These are phyloP conservation scores for Drosophila stalkeri DNA, from an alignment of 2,888 invertebrate genomes.

Conservation along the genomic window DNA sequence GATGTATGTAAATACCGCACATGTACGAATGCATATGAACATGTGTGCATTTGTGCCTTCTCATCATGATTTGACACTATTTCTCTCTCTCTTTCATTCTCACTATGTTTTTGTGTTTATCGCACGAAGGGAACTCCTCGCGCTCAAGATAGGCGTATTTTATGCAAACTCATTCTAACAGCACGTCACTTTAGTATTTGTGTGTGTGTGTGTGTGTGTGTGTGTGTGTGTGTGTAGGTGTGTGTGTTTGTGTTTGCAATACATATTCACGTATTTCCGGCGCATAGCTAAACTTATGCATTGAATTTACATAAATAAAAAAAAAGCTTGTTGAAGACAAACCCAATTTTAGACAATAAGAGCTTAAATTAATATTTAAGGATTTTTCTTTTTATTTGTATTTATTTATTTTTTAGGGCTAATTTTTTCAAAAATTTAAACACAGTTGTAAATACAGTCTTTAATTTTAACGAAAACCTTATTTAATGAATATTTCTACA, in stretches of 20 bases:
- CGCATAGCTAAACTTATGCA: neutral
- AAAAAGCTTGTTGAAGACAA: too few relatives aligned
- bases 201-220: neutral
- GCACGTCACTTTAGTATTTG: conserved; percentile 35
- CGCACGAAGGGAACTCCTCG: conserved; percentile 57
- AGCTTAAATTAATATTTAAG: too few relatives aligned
- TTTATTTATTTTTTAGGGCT: too few relatives aligned
- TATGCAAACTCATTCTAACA: conserved; percentile 43
- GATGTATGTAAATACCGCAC: conserved; percentile 1
- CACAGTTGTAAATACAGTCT: too few relatives aligned
- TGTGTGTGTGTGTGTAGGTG: neutral
- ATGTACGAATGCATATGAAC: conserved; percentile 20
- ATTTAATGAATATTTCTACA: too few relatives aligned
- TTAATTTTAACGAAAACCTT: too few relatives aligned
- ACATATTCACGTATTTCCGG: neutral
- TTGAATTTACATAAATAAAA: too few relatives aligned
- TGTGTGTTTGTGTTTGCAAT: neutral
- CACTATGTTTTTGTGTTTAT: conserved; percentile 52
- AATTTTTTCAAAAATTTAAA: too few relatives aligned
- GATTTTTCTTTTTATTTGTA: too few relatives aligned
- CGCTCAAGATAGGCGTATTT: conserved; percentile 18
- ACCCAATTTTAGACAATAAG: too few relatives aligned
- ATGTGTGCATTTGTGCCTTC: conserved; percentile 57
- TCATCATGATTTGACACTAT: conserved; percentile 72
- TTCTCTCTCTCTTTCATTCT: conserved; percentile 21